Base-by-base conservation (phyloP, 2,888 invertebrate species). In the Melinaea menophilus region DNA sequence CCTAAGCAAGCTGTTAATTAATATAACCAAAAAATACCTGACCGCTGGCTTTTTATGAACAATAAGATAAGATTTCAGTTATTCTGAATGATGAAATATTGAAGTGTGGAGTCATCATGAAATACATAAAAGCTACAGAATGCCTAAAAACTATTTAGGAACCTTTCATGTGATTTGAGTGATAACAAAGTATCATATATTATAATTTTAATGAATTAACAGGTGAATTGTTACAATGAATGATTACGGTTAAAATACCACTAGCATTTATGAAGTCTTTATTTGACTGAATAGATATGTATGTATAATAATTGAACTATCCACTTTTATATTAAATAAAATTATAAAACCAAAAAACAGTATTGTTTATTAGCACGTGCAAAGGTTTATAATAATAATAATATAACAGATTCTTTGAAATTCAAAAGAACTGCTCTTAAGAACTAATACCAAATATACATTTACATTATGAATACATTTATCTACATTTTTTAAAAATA, bases 281-380 rank as follows among this genome's bases (percentile, higher is more conserved):
- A 79, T 82, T 84, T 83, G 84, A 88, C 86, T 87, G 83, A 84
- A 81, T 85, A 85, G 80, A 82, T 83, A 81, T 85, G 81, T 86
- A 84, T 85, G 77, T 83, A 82, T 76, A 80, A 73, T 80, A 79
- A 66, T 77, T 72, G 72, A 78, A 80, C 73, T 78, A 79, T 77
- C 79, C 80, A 79, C 76, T 82, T 88, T 70, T 70, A 88, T 88
- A 81, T 88, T 88, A 78, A 88, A 88, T 89, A 89, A 86, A 89
- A 72, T 74, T 63, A 79, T 72, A 78, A 84, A 83, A 85, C 22
- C 55, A 61, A 34, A 55, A 5, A 11, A 45, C 47, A 22, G 22
- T 22, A 31, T 59, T 56, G 35, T 59, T 60, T 67, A 58, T 57
- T 22, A 58, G 31, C 31, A 51, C 31, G 31, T 51, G 12, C 51